A percentile compares a stretch with the other conserved stretches of the same genome.
Conservation (phyloP, 1,140 invertebrate genomes). For the Rhagoletis pomonella region DNA sequence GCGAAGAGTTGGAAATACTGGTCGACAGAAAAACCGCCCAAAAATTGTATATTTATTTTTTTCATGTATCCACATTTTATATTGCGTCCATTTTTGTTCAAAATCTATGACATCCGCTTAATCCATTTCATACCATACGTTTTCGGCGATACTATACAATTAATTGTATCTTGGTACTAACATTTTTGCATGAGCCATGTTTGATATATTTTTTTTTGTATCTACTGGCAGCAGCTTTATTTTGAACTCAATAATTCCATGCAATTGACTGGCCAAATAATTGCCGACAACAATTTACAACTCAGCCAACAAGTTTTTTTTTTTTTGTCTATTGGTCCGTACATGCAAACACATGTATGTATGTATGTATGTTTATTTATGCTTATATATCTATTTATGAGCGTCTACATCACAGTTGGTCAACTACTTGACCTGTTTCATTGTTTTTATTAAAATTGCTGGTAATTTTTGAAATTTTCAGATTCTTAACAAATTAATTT, state of each 20-base stretch:
- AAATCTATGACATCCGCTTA: no score
- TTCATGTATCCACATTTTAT: no score
- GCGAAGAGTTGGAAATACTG: no score
- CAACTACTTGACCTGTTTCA: conserved; percentile 21
- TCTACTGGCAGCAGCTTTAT: neutral
- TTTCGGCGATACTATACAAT: no score
- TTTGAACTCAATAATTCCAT: conserved; percentile 12
- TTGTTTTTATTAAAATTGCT: conserved; percentile 1
- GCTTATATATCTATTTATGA: no score
- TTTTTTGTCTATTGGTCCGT: neutral
- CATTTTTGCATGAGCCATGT: neutral
- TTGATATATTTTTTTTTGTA: neutral
- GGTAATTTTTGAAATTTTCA: neutral
- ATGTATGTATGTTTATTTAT: no score
- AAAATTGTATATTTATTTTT: no score
- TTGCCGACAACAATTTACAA: conserved; percentile 40
- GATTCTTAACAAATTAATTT: conserved; percentile 33
- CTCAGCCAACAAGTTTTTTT: neutral
- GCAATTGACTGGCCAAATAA: conserved; percentile 29
- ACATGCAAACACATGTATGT: no score
- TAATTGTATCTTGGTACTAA: neutral
- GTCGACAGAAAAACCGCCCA: no score
- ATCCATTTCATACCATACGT: neutral
- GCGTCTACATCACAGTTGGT: neutral
- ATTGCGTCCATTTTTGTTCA: no score